Base-by-base conservation (phyloP, 2,888 invertebrate species). In the Thymelicus sylvestris region DNA sequence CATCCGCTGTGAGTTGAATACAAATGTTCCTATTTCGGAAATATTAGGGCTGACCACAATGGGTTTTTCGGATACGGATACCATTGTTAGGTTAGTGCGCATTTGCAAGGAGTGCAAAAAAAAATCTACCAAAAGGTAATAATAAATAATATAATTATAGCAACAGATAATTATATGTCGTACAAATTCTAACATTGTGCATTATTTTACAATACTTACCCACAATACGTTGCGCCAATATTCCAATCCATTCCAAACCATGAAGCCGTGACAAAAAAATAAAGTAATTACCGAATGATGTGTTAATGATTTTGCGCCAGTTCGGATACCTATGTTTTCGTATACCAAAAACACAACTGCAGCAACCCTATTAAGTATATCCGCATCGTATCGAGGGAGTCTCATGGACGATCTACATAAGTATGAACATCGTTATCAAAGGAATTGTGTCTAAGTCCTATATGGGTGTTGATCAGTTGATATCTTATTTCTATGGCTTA, bases 1-100 rank as follows among this genome's bases (percentile, higher is more conserved):
- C 75, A 69, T 72, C 67, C 57, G 64, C 47, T 55, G 57, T 48
- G 64, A 39, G 47, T 47, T 13, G 69, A 69, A 69, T 69, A 69
- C 69, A 69, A 69, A 69, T 69, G 69, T 64, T 69, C 19, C 66
- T 24, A 57, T 60, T 60, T 68, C 31, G 52, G 63, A 63, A 62
- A 63, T 68, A 63, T 61, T 57, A 57, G 57, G 57, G 57, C 31
- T 57, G 57, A 12, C 12, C 31, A 12, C 13, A 13, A 10, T 44
- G 8, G 44, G 12, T 44, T 12, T 12, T 44, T 44, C 44, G 57
- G 19, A 52, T 52, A 52, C 15, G 50, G 6, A 19, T 19, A 12
- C 12, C 44, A 12, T 44, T 44, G 31, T 2, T 31, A 31, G 31
- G 5, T 5, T 31, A 31, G 3, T 31, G 31, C 31, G 31, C 31